Evolutionary conservation across 2,113 vertebrate species (phyloP).

Genomic region (Phasianus colchicus): DNA sequence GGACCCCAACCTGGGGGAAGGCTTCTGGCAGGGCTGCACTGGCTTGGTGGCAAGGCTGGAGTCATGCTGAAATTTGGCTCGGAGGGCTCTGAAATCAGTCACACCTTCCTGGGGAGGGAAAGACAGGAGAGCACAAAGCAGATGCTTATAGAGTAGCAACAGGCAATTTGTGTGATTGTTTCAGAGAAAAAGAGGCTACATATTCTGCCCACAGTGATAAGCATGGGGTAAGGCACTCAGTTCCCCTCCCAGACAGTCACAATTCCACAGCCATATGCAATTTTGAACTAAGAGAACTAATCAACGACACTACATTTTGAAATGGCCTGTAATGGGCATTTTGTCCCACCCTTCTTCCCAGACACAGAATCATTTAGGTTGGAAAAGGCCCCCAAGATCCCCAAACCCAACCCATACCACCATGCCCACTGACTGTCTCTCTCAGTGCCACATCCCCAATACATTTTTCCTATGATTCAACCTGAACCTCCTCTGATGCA

Average conservation of each 20-base stretch:
- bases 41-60: not conserved
- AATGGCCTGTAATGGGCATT: not conserved
- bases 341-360: not conserved
- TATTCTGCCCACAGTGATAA: not conserved
- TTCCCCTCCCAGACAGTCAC: not conserved
- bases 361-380: not conserved
- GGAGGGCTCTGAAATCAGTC: constrained; percentile 75
- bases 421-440: too few relatives aligned
- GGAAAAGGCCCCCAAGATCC: too few relatives aligned
- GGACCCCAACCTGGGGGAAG: not conserved
- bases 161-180: not conserved
- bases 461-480: too few relatives aligned
- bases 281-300: not conserved
- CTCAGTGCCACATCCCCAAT: too few relatives aligned
- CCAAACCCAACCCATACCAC: too few relatives aligned
- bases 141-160: not conserved
- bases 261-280: not conserved
- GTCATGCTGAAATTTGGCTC: constrained; percentile 76
- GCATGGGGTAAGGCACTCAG: too few relatives aligned
- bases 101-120: constrained; percentile 67
- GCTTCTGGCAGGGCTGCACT: not conserved
- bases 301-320: not conserved
- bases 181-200: not conserved
- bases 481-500: too few relatives aligned
- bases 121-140: not conserved